phyloP scores from a whole-genome alignment of 2,113 vertebrate genomes.

The Gambusia holbrooki region DNA sequence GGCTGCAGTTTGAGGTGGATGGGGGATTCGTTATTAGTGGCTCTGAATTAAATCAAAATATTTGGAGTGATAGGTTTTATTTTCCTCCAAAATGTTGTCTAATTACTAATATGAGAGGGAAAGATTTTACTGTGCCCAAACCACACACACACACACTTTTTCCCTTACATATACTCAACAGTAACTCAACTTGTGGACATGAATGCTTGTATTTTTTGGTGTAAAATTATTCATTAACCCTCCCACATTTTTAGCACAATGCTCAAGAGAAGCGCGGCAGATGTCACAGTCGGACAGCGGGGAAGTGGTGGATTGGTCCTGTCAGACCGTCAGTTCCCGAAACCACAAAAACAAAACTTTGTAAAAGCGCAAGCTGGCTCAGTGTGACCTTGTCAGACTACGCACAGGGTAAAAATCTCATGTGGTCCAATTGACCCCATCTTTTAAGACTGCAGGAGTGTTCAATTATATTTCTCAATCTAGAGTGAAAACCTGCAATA shows the following conservation, averaged over 20 bases:
- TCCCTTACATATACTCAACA: background rate
- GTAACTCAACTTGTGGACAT: background rate
- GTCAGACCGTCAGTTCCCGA: no score
- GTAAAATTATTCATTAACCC: background rate
- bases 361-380: no score
- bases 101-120: slow-evolving; percentile 11
- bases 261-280: no score
- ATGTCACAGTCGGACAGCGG: no score
- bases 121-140: background rate
- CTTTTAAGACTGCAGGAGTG: no score
- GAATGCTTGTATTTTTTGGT: background rate
- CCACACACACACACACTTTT: background rate
- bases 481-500: background rate
- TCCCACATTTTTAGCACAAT: no score
- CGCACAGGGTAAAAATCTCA: no score
- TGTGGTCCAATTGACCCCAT: no score
- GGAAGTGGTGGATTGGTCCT: no score
- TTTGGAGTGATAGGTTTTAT: slow-evolving; percentile 46
- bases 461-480: background rate
- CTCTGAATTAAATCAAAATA: slow-evolving; percentile 62
- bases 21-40: slow-evolving; percentile 47
- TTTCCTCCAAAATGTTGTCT: slow-evolving; percentile 38
- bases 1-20: slow-evolving; percentile 41
- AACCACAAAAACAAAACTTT: no score
- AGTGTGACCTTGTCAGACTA: no score